phyloP scores from a whole-genome alignment of 2,113 vertebrate genomes.

The Pomatorhinus ruficollis region DNA sequence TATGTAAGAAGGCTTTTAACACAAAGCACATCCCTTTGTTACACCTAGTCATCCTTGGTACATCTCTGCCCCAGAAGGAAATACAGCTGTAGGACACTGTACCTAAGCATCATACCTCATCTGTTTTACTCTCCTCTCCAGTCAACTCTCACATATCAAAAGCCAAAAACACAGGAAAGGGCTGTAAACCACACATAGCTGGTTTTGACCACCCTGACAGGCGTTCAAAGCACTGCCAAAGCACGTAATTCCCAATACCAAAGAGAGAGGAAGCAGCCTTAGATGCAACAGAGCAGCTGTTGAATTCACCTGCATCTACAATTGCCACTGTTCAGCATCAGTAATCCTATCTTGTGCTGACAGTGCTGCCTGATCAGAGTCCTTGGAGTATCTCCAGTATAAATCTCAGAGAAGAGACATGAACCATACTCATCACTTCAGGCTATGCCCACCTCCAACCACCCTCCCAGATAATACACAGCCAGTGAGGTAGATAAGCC shows the following conservation, averaged over 20 bases:
- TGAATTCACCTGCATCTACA: fast-evolving
- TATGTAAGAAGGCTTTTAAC: background rate
- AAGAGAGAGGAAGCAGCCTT: background rate
- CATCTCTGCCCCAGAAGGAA: background rate
- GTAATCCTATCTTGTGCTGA: background rate
- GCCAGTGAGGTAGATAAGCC: fast-evolving
- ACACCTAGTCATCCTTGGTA: background rate
- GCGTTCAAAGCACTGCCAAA: background rate
- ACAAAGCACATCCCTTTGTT: fast-evolving
- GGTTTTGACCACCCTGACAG: background rate
- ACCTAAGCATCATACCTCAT: background rate
- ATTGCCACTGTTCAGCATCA: fast-evolving
- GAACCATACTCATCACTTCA: constrained; percentile 74
- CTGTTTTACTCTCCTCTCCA: background rate
- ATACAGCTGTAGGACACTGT: background rate
- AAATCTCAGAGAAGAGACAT: constrained; percentile 80
- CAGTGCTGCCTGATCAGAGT: constrained; percentile 66
- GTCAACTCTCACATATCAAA: background rate
- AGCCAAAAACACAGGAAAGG: background rate
- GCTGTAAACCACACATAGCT: background rate
- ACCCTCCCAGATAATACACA: background rate
- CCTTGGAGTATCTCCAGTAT: constrained; percentile 61
- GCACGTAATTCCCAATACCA: background rate
- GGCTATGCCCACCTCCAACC: background rate
- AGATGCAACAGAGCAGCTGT: background rate